Base-by-base conservation (phyloP, 2,113 vertebrate species). In the Podarcis muralis region DNA sequence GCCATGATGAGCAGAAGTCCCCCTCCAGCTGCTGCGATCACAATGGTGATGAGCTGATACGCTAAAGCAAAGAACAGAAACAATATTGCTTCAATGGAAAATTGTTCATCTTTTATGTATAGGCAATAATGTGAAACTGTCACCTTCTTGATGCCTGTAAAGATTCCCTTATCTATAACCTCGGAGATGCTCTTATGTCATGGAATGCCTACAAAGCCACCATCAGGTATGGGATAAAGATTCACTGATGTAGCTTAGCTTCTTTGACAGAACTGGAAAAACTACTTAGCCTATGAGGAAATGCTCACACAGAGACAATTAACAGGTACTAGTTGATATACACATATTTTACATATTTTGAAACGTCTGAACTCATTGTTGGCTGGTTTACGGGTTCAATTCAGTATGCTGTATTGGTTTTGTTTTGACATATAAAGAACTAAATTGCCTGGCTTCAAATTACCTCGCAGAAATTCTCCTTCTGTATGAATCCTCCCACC, bases 21-120 rank as follows among this genome's bases (percentile, higher is more conserved):
- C 1, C 98, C 98, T 93, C 98, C 98, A 13, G 98, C 98, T 22
- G 98, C 98, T 0, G 98, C 98, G 1, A 99, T 98, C 91, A 99
- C 98, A 79, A 99, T 98, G 0, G 98, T 98, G 93, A 99, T 98
- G 43, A 99, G 97, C 94, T 99, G 99, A 91, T 99, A 99, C 1
- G 98, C 99, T 99, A 13, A 88, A 91, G 92, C 66, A 94, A 72
- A 81, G 20, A 90, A 92, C 69, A 95, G 68, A 92, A 48, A 93
- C 20, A 87, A 62, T 13, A 32, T 15, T 30, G 22, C 48, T 75
- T 91, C 43, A 25, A 37, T 90, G 5, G 92, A 80, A 59, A 88
- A 86, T 32, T 7, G n/a, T 0, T 0, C 65, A 16, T n/a, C 25
- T 74, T 43, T 20, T 15, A 78, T 48, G 18, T 83, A 23, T 6